A percentile compares a stretch with the other conserved stretches of the same genome.
phyloP scores from a whole-genome alignment of 2,888 invertebrate genomes.

The Chalcosyrphus nemorum region DNA sequence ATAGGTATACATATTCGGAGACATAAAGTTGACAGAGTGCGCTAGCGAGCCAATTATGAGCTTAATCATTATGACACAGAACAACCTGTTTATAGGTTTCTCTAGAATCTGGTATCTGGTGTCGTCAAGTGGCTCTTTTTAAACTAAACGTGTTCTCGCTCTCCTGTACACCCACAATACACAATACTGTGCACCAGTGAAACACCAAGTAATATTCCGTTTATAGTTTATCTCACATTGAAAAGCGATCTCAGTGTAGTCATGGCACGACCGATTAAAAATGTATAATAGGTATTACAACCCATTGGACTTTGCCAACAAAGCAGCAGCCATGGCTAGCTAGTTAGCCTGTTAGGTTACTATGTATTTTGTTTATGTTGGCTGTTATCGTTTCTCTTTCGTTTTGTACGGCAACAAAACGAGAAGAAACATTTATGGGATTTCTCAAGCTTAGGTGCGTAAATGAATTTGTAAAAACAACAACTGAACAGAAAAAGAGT shows the following conservation, averaged over 20 bases:
- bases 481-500: background rate
- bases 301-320: conserved; percentile 5
- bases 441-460: conserved; percentile 14
- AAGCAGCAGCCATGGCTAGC: background rate
- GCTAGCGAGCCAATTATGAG: conserved; percentile 17
- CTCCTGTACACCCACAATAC: background rate
- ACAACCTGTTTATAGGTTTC: conserved; percentile 23
- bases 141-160: background rate
- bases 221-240: background rate
- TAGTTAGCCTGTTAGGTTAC: background rate
- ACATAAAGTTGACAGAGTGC: background rate
- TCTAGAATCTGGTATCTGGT: background rate
- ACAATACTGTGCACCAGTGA: background rate
- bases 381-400: conserved; percentile 22
- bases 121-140: background rate
- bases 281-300: background rate
- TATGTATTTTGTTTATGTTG: background rate
- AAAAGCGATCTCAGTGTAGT: background rate
- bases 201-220: background rate
- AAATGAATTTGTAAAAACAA: conserved; percentile 7
- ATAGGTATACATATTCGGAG: too few relatives aligned
- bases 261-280: background rate
- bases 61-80: background rate
- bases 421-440: conserved; percentile 34
- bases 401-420: conserved; percentile 9